These are phyloP conservation scores for Uria lomvia DNA, from an alignment of 2,113 vertebrate genomes.

Conservation along the genomic window DNA sequence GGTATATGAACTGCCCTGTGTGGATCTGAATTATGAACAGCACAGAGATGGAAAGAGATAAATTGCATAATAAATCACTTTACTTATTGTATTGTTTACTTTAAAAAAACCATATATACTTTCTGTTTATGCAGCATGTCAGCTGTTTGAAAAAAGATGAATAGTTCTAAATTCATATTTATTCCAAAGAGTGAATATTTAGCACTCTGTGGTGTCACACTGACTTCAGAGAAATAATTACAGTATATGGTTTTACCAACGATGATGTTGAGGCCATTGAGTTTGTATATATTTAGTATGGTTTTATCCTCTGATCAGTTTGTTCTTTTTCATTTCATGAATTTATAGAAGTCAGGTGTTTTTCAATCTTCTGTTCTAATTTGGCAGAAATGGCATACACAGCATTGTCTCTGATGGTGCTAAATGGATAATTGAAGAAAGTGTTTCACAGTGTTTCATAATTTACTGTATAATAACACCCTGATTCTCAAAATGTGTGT, in stretches of 20 bases:
- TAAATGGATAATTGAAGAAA: conserved; percentile 43
- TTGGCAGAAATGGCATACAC: neutral
- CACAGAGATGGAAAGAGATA: conserved; percentile 77
- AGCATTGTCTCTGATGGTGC: neutral
- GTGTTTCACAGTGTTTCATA: neutral
- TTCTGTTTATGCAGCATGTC: conserved; percentile 75
- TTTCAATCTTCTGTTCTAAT: conserved; percentile 45
- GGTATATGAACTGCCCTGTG: conserved; percentile 67
- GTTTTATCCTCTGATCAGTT: conserved; percentile 61
- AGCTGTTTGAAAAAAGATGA: conserved; percentile 75
- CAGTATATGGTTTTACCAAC: conserved; percentile 54
- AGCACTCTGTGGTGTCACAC: conserved; percentile 54
- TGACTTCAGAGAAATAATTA: conserved; percentile 72
- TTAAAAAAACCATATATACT: conserved; percentile 55
- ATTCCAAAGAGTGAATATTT: conserved; percentile 75
- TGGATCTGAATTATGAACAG: conserved; percentile 77
- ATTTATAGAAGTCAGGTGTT: conserved; percentile 47
- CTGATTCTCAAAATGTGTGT: neutral
- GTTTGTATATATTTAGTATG: conserved; percentile 43
- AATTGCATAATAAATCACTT: conserved; percentile 82
- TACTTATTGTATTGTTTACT: conserved; percentile 73
- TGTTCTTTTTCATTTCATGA: conserved; percentile 48
- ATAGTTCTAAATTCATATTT: conserved; percentile 74
- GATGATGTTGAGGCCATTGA: conserved; percentile 42
- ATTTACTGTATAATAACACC: neutral